These are phyloP conservation scores for Chaetoderma sp. DNA, from an alignment of 2,888 invertebrate genomes.

Conservation along the genomic window DNA sequence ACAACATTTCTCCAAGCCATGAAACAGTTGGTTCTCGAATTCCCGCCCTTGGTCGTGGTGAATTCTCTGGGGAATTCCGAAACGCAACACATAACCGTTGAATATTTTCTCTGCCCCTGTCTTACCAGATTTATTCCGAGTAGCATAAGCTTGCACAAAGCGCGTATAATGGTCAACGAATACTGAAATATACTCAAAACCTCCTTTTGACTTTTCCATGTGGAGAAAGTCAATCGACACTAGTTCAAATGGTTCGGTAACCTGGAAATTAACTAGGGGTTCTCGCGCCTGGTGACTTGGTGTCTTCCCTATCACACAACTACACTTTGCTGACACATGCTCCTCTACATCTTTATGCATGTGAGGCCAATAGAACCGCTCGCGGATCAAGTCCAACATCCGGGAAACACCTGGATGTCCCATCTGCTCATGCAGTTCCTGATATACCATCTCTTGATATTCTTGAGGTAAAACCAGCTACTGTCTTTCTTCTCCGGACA, in stretches of 20 bases:
- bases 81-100: constrained; percentile 15
- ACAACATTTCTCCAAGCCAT: constrained; percentile 1
- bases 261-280: neutral
- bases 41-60: constrained; percentile 20
- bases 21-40: constrained; percentile 18
- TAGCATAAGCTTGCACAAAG: constrained; percentile 22
- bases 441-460: neutral
- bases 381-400: constrained; percentile 1
- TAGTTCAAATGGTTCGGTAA: neutral
- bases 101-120: constrained; percentile 18
- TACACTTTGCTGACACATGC: constrained; percentile 15
- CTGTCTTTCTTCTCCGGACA: neutral
- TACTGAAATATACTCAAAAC: constrained; percentile 17
- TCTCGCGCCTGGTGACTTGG: neutral
- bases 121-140: constrained; percentile 17
- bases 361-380: constrained; percentile 3
- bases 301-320: constrained; percentile 11
- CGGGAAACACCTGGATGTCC: constrained; percentile 16
- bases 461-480: constrained; percentile 3
- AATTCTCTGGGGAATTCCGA: constrained; percentile 11
- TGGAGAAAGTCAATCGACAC: neutral
- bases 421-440: constrained; percentile 20
- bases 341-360: constrained; percentile 15
- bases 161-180: constrained; percentile 20
- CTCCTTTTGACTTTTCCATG: neutral